Conservation (phyloP, 2,888 invertebrate genomes). For the Alcis repandata region DNA sequence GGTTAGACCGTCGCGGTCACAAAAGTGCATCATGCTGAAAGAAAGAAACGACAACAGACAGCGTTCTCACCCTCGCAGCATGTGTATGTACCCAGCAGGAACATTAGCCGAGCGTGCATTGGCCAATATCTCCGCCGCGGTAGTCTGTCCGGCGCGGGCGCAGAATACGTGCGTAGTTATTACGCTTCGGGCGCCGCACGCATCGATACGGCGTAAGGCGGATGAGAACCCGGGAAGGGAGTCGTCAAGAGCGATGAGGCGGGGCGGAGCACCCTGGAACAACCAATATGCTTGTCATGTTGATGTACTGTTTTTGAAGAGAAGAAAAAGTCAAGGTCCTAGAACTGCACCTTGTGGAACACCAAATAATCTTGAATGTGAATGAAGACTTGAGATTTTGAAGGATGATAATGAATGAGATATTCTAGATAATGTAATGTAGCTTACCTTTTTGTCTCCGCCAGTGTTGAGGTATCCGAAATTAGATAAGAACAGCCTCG, state of each 20-base stretch:
- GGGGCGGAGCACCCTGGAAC: constrained; percentile 72
- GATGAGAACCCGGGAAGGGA: constrained; percentile 89
- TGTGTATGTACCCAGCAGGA: constrained; percentile 86
- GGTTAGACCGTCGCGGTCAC: too few relatives aligned
- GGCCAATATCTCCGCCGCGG: constrained; percentile 92
- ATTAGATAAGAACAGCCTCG: constrained; percentile 97
- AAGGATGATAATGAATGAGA: too few relatives aligned
- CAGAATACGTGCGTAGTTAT: constrained; percentile 98
- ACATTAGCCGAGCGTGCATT: constrained; percentile 91
- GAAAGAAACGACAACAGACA: background rate
- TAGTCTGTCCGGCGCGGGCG: constrained; percentile 94
- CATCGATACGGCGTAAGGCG: constrained; percentile 94
- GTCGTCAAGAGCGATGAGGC: constrained; percentile 91
- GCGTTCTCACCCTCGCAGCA: constrained; percentile 54
- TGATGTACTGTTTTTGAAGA: background rate
- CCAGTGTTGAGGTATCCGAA: constrained; percentile 94
- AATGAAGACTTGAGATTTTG: too few relatives aligned
- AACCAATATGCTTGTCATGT: too few relatives aligned
- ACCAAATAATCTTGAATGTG: too few relatives aligned
- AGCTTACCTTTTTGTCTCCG: constrained; percentile 82
- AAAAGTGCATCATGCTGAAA: too few relatives aligned
- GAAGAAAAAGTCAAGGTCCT: background rate
- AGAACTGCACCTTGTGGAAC: background rate
- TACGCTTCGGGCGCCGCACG: constrained; percentile 94
- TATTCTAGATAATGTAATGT: too few relatives aligned